phyloP scores from a whole-genome alignment of 2,888 invertebrate genomes.

The Miltochrista miniata region DNA sequence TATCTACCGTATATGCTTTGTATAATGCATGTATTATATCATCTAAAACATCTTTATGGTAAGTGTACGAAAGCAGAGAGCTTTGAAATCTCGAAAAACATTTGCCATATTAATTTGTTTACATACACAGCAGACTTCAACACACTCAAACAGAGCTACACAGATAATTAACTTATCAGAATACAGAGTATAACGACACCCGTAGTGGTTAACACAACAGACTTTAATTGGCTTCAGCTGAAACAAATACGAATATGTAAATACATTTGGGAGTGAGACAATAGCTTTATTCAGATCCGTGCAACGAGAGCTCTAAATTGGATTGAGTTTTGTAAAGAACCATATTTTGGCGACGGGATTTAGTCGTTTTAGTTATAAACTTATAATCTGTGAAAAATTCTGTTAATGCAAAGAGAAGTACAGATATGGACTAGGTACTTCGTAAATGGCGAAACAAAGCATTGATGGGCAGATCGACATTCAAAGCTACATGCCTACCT shows the following conservation, averaged over 20 bases:
- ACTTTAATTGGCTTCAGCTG: constrained; percentile 11
- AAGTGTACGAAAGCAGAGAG: neutral
- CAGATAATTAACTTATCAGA: constrained; percentile 13
- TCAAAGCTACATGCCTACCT: too few species aligned
- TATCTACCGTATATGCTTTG: too few species aligned
- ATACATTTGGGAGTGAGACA: constrained; percentile 5
- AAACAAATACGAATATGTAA: constrained; percentile 11
- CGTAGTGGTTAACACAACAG: constrained; percentile 6
- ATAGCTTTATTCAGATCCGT: constrained; percentile 6
- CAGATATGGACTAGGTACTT: too few species aligned
- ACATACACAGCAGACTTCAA: neutral
- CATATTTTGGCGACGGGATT: neutral
- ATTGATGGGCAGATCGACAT: too few species aligned
- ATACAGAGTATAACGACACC: constrained; percentile 8
- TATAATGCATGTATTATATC: too few species aligned
- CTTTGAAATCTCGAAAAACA: neutral
- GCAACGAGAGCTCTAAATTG: constrained; percentile 3
- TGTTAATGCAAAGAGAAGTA: too few species aligned
- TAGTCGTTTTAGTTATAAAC: neutral
- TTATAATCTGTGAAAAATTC: too few species aligned
- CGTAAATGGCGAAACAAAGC: too few species aligned
- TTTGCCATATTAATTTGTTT: neutral
- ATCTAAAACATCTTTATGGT: too few species aligned
- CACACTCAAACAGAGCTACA: neutral
- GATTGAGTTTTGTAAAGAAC: constrained; percentile 2